Conservation (phyloP, 2,113 vertebrate species). For the Numida meleagris region DNA sequence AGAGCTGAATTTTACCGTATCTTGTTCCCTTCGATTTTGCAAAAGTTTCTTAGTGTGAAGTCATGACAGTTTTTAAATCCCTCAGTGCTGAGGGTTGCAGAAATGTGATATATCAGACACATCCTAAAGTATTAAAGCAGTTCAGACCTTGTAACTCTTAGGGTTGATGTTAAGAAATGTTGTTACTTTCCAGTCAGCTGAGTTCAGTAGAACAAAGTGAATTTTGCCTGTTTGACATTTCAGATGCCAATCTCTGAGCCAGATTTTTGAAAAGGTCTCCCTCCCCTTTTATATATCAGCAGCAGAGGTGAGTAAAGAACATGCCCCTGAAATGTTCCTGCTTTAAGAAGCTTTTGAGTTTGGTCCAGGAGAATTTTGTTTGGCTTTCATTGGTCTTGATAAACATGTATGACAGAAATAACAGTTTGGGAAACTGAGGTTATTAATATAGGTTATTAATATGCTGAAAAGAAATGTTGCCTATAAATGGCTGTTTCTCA, state of each 20-base stretch:
- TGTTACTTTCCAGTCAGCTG: not conserved
- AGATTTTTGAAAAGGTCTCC: not conserved
- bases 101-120: not conserved
- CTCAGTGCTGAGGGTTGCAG: not conserved
- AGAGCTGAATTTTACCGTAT: not conserved
- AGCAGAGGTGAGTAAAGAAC: not conserved
- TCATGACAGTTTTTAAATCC: not conserved
- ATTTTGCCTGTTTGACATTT: not conserved
- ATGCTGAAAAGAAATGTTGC: not conserved
- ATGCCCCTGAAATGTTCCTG: not conserved
- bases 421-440: not conserved
- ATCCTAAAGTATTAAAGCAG: not conserved
- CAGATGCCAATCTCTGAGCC: not conserved
- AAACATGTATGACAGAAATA: not conserved
- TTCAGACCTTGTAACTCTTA: not conserved
- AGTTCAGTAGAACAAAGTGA: not conserved
- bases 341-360: not conserved
- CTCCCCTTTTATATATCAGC: not conserved
- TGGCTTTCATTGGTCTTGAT: not conserved
- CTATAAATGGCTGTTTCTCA: not conserved
- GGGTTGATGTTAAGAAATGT: not conserved
- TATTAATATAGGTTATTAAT: not conserved
- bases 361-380: not conserved
- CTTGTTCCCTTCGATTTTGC: not conserved
- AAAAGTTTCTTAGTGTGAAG: not conserved